A percentile compares a stretch with the other conserved stretches of the same genome.
phyloP scores from a whole-genome alignment of 1,140 invertebrate species.

The Magallana angulata region DNA sequence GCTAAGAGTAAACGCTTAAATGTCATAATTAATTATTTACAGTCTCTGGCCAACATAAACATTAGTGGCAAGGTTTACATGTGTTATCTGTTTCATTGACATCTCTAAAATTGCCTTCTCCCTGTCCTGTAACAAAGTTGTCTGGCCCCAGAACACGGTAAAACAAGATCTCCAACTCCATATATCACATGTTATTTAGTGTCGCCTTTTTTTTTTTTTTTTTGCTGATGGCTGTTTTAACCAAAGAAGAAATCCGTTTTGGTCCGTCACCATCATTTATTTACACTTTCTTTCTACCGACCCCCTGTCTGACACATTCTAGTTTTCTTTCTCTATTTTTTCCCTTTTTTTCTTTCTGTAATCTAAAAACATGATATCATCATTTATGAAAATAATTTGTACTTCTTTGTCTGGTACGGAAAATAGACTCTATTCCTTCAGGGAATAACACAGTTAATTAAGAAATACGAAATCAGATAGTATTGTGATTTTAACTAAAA shows the following conservation, averaged over 20 bases:
- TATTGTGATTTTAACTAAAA: background rate
- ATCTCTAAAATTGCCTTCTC: slow-evolving; percentile 4
- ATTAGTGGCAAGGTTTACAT: slow-evolving; percentile 1
- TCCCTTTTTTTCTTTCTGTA: too few species aligned
- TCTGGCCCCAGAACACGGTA: background rate
- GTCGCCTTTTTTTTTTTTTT: background rate
- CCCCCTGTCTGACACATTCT: background rate
- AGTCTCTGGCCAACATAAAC: background rate
- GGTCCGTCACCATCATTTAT: background rate
- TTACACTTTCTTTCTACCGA: background rate
- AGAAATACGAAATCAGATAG: background rate
- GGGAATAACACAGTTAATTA: background rate
- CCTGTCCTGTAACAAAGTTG: background rate
- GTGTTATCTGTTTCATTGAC: background rate
- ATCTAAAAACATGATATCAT: background rate
- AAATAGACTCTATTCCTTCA: background rate
- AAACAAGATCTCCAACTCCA: slow-evolving; percentile 1
- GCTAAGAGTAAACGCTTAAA: slow-evolving; percentile 7
- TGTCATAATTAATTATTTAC: slow-evolving; percentile 30
- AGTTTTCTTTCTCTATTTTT: background rate
- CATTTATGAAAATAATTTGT: background rate
- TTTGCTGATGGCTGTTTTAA: background rate
- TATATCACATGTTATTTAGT: background rate
- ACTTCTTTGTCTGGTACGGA: background rate
- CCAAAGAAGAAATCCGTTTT: background rate